phyloP scores from a whole-genome alignment of 2,113 vertebrate species.

The Girardinichthys multiradiatus region DNA sequence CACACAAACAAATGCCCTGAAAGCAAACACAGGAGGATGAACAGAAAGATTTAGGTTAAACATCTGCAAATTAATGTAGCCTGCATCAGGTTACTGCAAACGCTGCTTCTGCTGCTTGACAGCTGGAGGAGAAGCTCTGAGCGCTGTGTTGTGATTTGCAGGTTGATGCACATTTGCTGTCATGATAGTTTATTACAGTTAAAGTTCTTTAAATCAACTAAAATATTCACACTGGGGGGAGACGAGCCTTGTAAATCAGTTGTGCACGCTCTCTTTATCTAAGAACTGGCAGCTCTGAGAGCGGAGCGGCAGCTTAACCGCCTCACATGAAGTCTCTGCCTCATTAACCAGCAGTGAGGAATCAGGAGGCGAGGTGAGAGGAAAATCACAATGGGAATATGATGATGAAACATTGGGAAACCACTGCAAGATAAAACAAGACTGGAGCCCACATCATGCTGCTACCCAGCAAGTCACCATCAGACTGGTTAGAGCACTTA shows the following conservation, averaged over 20 bases:
- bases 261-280: constrained; percentile 53
- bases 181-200: constrained; percentile 56
- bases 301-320: constrained; percentile 32
- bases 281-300: constrained; percentile 53
- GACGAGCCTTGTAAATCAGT: constrained; percentile 56
- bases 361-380: constrained; percentile 38
- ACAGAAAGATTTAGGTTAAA: constrained; percentile 9
- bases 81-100: constrained; percentile 13
- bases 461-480: neutral
- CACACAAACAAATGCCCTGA: neutral
- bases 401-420: constrained; percentile 65
- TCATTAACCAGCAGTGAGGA: constrained; percentile 30
- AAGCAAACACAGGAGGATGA: neutral
- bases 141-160: constrained; percentile 55
- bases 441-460: neutral
- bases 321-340: constrained; percentile 23
- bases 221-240: constrained; percentile 6
- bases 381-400: constrained; percentile 25
- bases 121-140: constrained; percentile 30
- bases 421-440: neutral
- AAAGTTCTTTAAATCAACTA: constrained; percentile 48
- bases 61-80: constrained; percentile 13
- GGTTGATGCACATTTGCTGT: constrained; percentile 49
- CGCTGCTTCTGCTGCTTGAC: constrained; percentile 22
- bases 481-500: neutral